Percentiles rank a stretch among this genome's conserved stretches.
These are phyloP conservation scores for Zoanthus sansibaricus DNA, from an alignment of 92 coral and sea anemone genomes.

Conservation along the genomic window DNA sequence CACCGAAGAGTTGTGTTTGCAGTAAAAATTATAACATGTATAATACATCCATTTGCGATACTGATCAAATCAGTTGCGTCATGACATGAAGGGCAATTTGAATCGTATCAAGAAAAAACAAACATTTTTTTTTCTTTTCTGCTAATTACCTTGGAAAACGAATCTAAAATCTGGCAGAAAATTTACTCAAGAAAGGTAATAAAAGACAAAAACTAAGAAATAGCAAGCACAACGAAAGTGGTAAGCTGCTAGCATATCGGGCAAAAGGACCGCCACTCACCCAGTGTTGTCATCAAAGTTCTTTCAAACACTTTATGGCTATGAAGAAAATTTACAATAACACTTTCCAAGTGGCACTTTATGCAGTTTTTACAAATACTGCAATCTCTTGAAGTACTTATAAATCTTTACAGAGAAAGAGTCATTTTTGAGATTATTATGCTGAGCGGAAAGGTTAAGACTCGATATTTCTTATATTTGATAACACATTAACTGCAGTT, in stretches of 20 bases:
- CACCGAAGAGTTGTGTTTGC: conserved; percentile 30
- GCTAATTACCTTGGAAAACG: conserved; percentile 1
- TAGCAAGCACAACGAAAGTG: background rate
- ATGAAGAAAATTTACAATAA: background rate
- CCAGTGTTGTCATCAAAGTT: background rate
- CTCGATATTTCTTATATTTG: background rate
- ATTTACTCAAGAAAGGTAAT: background rate
- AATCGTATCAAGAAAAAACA: background rate
- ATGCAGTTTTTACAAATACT: background rate
- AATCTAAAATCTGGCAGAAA: background rate
- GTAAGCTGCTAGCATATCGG: background rate
- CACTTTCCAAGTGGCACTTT: background rate
- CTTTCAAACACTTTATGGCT: background rate
- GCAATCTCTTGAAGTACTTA: background rate
- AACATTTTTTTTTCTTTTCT: background rate
- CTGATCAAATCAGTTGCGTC: background rate
- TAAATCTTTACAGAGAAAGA: background rate
- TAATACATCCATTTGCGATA: background rate
- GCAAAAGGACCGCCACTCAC: background rate
- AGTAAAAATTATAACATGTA: conserved; percentile 21
- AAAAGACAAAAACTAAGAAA: background rate
- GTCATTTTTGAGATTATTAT: background rate
- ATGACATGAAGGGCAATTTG: background rate
- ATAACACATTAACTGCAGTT: background rate
- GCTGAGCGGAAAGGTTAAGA: background rate